A percentile compares a stretch with the other conserved stretches of the same genome.
Evolutionary conservation across 2,797 vertebrate genomes (phyloP).

Genomic region (Anas bernieri): DNA sequence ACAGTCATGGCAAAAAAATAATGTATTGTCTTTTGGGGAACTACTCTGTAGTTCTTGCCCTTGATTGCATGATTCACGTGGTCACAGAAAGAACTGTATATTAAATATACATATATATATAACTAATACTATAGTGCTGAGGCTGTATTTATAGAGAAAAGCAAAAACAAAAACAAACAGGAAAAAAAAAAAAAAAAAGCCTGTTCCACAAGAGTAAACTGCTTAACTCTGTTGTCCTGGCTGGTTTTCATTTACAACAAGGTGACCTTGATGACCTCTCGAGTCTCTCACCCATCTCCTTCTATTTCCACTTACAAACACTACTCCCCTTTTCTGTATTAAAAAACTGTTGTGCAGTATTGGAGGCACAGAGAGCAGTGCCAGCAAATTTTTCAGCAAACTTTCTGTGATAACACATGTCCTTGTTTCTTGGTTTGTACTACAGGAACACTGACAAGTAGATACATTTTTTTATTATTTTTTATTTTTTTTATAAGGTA

Average conservation of each 20-base stretch:
- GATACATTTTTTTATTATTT: background rate
- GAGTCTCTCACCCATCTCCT: background rate
- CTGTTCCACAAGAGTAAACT: background rate
- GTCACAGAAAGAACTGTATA: slow-evolving; percentile 11
- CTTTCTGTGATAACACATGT: background rate
- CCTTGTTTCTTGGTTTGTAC: background rate
- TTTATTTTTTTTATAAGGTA: background rate
- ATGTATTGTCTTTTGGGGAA: background rate
- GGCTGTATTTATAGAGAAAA: background rate
- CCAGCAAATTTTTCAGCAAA: background rate
- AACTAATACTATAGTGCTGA: background rate
- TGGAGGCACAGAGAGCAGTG: background rate
- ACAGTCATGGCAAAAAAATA: background rate
- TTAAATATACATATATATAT: background rate
- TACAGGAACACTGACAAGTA: background rate
- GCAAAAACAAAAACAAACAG: too few relatives aligned
- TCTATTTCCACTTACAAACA: background rate
- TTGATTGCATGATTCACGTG: background rate
- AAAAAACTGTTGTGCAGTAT: background rate
- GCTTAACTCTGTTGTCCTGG: background rate
- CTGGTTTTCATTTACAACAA: background rate
- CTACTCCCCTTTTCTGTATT: background rate
- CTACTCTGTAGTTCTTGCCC: background rate
- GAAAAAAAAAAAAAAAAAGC: too few relatives aligned
- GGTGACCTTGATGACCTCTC: background rate